Percentiles rank a stretch among this genome's conserved stretches.
These are phyloP conservation scores for Drosophila affinis DNA, from an alignment of 2,888 invertebrate species.

Conservation along the genomic window DNA sequence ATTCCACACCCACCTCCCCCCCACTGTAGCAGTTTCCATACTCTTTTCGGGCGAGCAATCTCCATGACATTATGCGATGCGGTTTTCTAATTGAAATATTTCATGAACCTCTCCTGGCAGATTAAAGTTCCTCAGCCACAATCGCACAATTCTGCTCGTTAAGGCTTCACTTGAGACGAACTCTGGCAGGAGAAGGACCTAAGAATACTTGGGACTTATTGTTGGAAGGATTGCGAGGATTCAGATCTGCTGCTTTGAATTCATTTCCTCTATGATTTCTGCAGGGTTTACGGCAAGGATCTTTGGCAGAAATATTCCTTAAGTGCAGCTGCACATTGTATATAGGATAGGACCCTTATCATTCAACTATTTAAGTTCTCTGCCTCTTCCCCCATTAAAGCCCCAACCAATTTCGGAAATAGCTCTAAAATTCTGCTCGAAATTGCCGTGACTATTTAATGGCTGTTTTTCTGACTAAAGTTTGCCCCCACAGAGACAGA, in stretches of 20 bases:
- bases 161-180: neutral
- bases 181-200: neutral
- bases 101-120: neutral
- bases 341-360: neutral
- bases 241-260: no score
- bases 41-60: conserved; percentile 21
- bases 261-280: no score
- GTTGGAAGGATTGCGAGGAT: no score
- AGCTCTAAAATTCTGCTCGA: neutral
- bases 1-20: neutral
- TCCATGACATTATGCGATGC: conserved; percentile 19
- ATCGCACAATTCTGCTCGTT: neutral
- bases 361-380: no score
- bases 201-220: no score
- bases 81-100: neutral
- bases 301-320: no score
- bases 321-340: neutral
- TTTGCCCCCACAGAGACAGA: neutral
- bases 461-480: neutral
- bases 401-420: neutral
- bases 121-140: neutral
- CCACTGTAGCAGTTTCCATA: conserved; percentile 20
- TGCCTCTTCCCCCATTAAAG: neutral
- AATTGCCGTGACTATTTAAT: neutral
- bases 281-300: no score